Conservation (phyloP, 1,140 invertebrate species). For the Forficula auricularia region DNA sequence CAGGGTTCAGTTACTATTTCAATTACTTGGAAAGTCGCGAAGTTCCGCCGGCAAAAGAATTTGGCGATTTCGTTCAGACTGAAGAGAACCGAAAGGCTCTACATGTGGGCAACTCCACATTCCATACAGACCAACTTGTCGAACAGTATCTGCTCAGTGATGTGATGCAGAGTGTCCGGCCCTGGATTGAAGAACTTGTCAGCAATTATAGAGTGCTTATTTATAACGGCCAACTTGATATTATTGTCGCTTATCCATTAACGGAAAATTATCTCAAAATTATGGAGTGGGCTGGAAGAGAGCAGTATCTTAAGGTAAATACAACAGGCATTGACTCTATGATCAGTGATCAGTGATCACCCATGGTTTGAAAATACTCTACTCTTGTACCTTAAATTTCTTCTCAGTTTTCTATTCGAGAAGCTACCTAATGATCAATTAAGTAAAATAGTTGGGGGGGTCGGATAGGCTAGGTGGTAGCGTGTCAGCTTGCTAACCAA, state of each 20-base stretch:
- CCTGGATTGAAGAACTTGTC: conserved; percentile 49
- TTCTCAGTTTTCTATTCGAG: no score
- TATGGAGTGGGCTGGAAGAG: conserved; percentile 45
- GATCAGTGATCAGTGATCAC: no score
- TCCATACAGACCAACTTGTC: conserved; percentile 30
- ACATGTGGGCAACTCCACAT: conserved; percentile 64
- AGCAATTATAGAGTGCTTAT: conserved; percentile 48
- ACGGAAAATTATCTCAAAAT: conserved; percentile 49
- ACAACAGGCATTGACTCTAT: no score
- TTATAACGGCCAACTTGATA: conserved; percentile 71
- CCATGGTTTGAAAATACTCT: no score
- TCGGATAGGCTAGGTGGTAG: no score
- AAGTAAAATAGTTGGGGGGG: no score
- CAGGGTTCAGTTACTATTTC: conserved; percentile 60
- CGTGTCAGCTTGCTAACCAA: no score
- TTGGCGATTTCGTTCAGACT: conserved; percentile 39
- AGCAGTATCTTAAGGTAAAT: conserved; percentile 49
- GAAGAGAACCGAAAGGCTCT: conserved; percentile 45
- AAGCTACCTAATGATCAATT: no score
- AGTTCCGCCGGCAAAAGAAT: conserved; percentile 5
- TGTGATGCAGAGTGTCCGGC: conserved; percentile 65
- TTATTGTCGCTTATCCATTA: conserved; percentile 63
- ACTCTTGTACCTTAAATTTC: no score
- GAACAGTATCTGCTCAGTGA: conserved; percentile 40
- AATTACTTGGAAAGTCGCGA: conserved; percentile 51